These are phyloP conservation scores for Ahaetulla prasina DNA, from an alignment of 2,113 vertebrate species.

Conservation along the genomic window DNA sequence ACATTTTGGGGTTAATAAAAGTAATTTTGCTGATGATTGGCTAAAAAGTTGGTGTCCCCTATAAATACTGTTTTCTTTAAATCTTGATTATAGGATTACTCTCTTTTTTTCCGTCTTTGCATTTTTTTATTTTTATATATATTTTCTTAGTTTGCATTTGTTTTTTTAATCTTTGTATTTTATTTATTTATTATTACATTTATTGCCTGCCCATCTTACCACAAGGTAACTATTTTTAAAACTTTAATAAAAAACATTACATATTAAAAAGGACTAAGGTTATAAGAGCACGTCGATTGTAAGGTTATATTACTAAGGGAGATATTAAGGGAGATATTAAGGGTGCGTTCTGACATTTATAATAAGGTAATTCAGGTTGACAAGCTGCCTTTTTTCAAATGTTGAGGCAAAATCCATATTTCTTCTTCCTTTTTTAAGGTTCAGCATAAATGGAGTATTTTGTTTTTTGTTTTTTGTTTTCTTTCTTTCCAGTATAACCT, in stretches of 20 bases:
- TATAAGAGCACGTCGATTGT: not conserved
- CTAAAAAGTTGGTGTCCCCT: not conserved
- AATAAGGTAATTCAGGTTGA: not conserved
- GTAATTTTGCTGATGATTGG: not conserved
- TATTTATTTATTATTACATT: not conserved
- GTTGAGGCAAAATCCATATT: not conserved
- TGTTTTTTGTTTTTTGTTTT: not conserved
- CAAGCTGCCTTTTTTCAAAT: not conserved
- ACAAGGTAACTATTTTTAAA: not conserved
- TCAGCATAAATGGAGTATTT: not conserved
- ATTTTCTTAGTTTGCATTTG: not conserved
- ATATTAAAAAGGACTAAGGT: not conserved
- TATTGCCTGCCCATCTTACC: not conserved
- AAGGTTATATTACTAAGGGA: not conserved
- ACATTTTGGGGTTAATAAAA: not conserved
- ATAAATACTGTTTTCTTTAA: not conserved
- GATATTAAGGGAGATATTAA: not conserved
- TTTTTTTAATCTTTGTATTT: not conserved
- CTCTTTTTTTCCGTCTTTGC: not conserved
- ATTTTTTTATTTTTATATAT: not conserved
- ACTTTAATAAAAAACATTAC: not conserved
- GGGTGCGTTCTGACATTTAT: not conserved
- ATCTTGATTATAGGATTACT: not conserved
- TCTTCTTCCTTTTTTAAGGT: not conserved
- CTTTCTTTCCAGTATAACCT: not conserved